Conservation (phyloP, 2,888 invertebrate genomes). For the Parelbella ahira region DNA sequence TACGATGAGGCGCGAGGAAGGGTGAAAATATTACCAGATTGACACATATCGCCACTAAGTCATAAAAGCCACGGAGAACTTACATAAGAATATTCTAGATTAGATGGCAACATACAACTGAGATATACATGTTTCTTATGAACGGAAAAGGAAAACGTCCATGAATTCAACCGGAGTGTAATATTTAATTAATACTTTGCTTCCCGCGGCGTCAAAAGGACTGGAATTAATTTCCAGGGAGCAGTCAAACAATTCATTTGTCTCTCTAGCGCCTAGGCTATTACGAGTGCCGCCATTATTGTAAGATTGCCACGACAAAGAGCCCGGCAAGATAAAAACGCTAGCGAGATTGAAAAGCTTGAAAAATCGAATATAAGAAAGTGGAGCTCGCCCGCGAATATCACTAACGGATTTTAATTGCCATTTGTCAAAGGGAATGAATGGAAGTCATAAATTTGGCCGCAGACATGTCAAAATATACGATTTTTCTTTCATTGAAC, state of each 20-base stretch:
- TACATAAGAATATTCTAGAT: too few species aligned
- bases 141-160: conserved; percentile 31
- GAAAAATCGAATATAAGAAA: conserved; percentile 22
- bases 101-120: too few species aligned
- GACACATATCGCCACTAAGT: conserved; percentile 2
- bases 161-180: conserved; percentile 32
- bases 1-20: background rate
- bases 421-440: conserved; percentile 58
- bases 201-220: conserved; percentile 13
- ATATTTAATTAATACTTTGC: conserved; percentile 23
- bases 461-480: conserved; percentile 64
- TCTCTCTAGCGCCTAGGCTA: conserved; percentile 19
- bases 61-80: background rate
- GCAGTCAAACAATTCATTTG: conserved; percentile 24
- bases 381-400: conserved; percentile 22
- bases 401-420: conserved; percentile 55
- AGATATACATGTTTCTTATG: too few species aligned
- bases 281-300: conserved; percentile 17
- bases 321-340: conserved; percentile 26
- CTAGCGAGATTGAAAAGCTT: conserved; percentile 20
- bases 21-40: background rate
- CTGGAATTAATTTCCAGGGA: conserved; percentile 21
- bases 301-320: conserved; percentile 27
- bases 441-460: conserved; percentile 65
- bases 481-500: conserved; percentile 70